Base-by-base conservation (phyloP, 2,113 vertebrate genomes). In the Perognathus longimembris region DNA sequence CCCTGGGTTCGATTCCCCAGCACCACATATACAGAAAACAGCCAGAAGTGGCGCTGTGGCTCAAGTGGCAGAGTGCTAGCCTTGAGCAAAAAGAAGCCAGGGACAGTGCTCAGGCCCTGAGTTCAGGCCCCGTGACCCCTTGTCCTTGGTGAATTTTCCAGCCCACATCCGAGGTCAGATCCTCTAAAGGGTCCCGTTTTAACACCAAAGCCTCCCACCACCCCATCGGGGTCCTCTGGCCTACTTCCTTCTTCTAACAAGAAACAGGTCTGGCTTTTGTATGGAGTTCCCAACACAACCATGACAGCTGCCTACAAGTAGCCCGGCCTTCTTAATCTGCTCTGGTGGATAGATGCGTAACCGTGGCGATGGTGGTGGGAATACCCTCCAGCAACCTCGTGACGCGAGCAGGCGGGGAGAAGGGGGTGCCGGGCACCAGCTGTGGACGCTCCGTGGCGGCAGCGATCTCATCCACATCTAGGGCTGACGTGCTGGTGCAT, bases 371-470 rank as follows among this genome's bases (percentile, higher is more conserved):
- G 20, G 98, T 93, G 0, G 97, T 95, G 26, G 98, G 98, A 86
- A 99, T 98, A 45, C 99, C 98, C 97, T 99, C 99, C 73, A 99
- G 85, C 34, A 99, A 97, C 96, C 98, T 99, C 99, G 99, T 99
- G 30, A 99, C 93, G 0, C 99, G 98, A 77, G 99, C 99, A 22
- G 99, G 99, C 20, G 98, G 98, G 77, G 99, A 99, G 97, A 99
- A 99, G 97, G 99, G 99, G 11, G 98, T 99, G 74, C 99, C 99
- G 20, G 99, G 97, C 94, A 99, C 99, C 96, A 98, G 96, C 87
- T 99, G 97, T 0, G 99, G 99, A 22, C 34, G 90, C 73, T 74
- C 79, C 0, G 98, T 98, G 94, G 98, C 97, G 50, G 98, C 97
- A 57, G 99, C 99, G 45, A 99, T 98, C 80, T 98, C 98, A 54